These are phyloP conservation scores for Synanthedon vespiformis DNA, from an alignment of 2,888 invertebrate genomes.

Conservation along the genomic window DNA sequence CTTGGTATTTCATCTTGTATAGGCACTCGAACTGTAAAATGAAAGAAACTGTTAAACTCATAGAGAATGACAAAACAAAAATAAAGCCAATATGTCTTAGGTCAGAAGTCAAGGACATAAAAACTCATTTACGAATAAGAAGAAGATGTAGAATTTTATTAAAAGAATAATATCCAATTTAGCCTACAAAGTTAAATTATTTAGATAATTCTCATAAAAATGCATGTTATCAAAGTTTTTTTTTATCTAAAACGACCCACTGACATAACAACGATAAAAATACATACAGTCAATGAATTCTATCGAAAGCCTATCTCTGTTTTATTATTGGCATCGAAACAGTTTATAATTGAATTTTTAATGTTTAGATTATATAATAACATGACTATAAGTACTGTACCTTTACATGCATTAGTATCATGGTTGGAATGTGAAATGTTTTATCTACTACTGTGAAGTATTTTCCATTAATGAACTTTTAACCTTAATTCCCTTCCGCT, in stretches of 20 bases:
- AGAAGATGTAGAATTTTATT: too few relatives aligned
- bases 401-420: background rate
- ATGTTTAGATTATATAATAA: conserved; percentile 22
- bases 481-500: too few relatives aligned
- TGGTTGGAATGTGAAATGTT: conserved; percentile 1
- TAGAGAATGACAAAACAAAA: too few relatives aligned
- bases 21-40: too few relatives aligned
- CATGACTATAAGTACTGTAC: conserved; percentile 12
- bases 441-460: background rate
- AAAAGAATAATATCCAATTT: too few relatives aligned
- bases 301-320: conserved; percentile 33
- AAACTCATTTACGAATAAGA: too few relatives aligned
- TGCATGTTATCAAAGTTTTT: conserved; percentile 7
- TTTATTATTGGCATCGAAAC: conserved; percentile 20
- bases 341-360: conserved; percentile 18
- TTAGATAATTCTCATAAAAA: background rate
- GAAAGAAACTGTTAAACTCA: too few relatives aligned
- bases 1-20: too few relatives aligned
- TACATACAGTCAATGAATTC: conserved; percentile 39
- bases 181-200: too few relatives aligned
- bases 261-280: conserved; percentile 65
- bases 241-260: conserved; percentile 31
- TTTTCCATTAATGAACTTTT: too few relatives aligned
- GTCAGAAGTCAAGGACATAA: too few relatives aligned
- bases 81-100: too few relatives aligned